A percentile compares a stretch with the other conserved stretches of the same genome.
These are phyloP conservation scores for Acromyrmex heyeri DNA, from an alignment of 1,140 invertebrate genomes.

Conservation along the genomic window DNA sequence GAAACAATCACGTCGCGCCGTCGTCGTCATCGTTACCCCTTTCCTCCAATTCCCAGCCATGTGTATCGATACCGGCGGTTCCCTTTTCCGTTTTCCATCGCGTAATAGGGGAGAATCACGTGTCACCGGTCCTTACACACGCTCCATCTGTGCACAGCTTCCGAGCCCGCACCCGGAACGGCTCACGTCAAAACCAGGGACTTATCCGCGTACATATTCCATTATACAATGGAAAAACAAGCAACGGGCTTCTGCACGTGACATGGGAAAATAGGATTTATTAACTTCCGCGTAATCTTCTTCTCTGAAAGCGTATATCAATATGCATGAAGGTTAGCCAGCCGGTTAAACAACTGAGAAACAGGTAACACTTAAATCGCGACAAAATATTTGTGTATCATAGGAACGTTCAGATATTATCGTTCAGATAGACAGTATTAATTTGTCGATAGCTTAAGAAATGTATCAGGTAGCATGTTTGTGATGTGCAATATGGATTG, in stretches of 20 bases:
- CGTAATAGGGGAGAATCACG: conserved; percentile 33
- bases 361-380: conserved; percentile 2
- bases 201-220: conserved; percentile 57
- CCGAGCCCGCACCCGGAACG: background rate
- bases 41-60: conserved; percentile 46
- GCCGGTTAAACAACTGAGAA: background rate
- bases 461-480: background rate
- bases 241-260: conserved; percentile 61
- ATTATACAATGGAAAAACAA: conserved; percentile 72
- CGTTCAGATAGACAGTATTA: background rate
- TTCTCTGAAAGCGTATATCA: conserved; percentile 50
- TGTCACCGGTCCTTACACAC: conserved; percentile 50
- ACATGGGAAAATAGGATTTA: conserved; percentile 70
- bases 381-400: conserved; percentile 17
- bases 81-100: conserved; percentile 50
- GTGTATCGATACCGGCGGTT: conserved; percentile 55
- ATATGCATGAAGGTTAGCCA: conserved; percentile 38
- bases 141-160: conserved; percentile 21
- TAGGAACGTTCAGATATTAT: background rate
- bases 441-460: background rate
- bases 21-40: conserved; percentile 50
- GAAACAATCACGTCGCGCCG: conserved; percentile 58
- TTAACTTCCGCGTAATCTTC: conserved; percentile 64
- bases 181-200: conserved; percentile 65
- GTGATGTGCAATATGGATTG: too few relatives aligned